Base-by-base conservation (phyloP, 64 coral and sea anemone genomes). In the Stichodactyla mertensii region DNA sequence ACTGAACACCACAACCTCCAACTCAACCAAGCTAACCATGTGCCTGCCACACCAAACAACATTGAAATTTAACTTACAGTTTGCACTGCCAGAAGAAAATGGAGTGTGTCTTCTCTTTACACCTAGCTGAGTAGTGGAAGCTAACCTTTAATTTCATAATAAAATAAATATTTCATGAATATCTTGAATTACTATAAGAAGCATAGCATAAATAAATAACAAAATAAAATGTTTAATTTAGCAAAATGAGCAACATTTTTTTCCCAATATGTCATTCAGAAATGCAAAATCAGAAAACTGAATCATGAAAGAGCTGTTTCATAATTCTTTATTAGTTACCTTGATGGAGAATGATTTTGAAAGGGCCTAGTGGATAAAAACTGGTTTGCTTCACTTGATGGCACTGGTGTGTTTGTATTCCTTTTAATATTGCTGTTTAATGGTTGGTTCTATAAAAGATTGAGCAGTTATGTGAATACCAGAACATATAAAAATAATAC, bases 341-440 rank as follows among this genome's bases (percentile, higher is more conserved):
- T 74, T 74, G 69, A 26, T 27, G 69, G 69, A 74, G 69, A 74
- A 14, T 74, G 69, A 23, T 23, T 74, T n/a, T 28, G 69, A 74
- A 27, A n/a, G 24, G 24, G 10, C 27, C 26, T 10, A 74, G 69
- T 31, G 27, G 78, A 81, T 14, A 81, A 81, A 55, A 81, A 81
- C 20, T 81, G 78, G 16, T 81, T 81, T 81, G 78, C 53, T 55
- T 81, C 78, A 81, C 53, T 81, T 81, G 78, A 81, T 23, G 24
- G 69, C 20, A 74, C 26, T 55, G 52, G 15, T 81, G 78, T 9
- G n/a, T 6, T 7, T 20, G 36, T 19, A 81, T 28, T 81, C 26
- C n/a, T 81, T 6, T 81, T 18, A 54, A 55, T 15, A 22, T n/a
- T 53, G 9, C 36, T 55, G 53, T 81, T 81, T 19, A 81, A 15